These are phyloP conservation scores for Aphidoletes aphidimyza DNA, from an alignment of 2,888 invertebrate species.

Conservation along the genomic window DNA sequence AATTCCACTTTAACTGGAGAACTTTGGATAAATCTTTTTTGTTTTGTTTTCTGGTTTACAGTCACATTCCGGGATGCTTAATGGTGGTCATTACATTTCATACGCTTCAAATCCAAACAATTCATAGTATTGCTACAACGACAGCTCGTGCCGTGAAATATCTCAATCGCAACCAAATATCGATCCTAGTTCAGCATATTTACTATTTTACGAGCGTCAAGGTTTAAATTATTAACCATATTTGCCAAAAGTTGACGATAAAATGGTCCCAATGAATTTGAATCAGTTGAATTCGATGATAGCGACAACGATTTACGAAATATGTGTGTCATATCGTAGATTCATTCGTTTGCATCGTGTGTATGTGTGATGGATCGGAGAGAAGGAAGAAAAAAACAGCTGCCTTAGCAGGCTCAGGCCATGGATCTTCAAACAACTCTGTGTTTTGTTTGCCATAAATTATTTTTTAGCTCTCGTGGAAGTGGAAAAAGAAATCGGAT, in stretches of 20 bases:
- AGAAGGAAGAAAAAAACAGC: too few relatives aligned
- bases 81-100: constrained; percentile 92
- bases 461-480: too few relatives aligned
- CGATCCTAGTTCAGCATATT: constrained; percentile 87
- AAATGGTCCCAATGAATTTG: constrained; percentile 62
- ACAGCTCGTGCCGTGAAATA: constrained; percentile 83
- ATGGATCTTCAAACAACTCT: not conserved
- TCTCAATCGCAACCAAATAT: constrained; percentile 69
- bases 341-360: too few relatives aligned
- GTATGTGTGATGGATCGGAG: too few relatives aligned
- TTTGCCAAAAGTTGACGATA: constrained; percentile 67
- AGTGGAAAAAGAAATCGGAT: too few relatives aligned
- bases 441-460: constrained; percentile 30
- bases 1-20: not conserved
- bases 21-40: not conserved
- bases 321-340: constrained; percentile 65
- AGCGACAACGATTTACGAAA: constrained; percentile 65
- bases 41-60: constrained; percentile 66
- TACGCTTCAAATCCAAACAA: constrained; percentile 88
- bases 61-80: constrained; percentile 92
- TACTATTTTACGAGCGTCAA: constrained; percentile 87
- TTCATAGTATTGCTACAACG: constrained; percentile 94
- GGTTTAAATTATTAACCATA: constrained; percentile 74
- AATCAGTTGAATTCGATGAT: constrained; percentile 63
- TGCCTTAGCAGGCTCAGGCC: constrained; percentile 1